Evolutionary conservation across 2,113 vertebrate species (phyloP), one percentile per base, ranked within the genome.

Genomic region (Mustela nigripes): DNA sequence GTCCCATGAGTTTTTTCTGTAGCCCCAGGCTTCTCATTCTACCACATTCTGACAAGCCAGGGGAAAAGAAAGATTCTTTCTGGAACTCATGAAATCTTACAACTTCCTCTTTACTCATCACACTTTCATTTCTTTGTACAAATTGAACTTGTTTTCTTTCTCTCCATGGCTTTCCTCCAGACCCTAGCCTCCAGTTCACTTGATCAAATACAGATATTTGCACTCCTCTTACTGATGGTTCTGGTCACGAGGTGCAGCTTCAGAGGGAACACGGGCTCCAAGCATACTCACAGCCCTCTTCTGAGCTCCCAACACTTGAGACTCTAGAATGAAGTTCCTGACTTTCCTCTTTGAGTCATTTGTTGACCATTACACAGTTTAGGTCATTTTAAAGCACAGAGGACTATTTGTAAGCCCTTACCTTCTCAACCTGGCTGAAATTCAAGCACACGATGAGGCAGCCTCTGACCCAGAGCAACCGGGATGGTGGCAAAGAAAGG

Each of bases 131-230:
- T 93, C 63, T 94, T 92, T 84, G 3, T 91, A 3, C 19, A 83
- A 83, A 82, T 58, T 65, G 16, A 90, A 81, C 22, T 93, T 60
- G 33, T 5, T 80, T 93, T 36, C 48, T 93, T 97, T 86, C 69
- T 94, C 69, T 73, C 39, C 24, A 48, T 76, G 24, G n/a, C 86
- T 80, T 58, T n/a, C 36, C 67, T 82, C 67, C 56, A 53, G 36
- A 71, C 26, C 21, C 80, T 84, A 84, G 58, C 42, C n/a, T 83
- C 8, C 82, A 74, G 53, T 22, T 90, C 79, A 50, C 22, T 84
- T 82, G 71, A 83, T 53, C 67, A 92, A 95, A 87, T 67, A 71
- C 14, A 33, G 42, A 31, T 11, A 18, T 87, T 90, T 71, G 11
- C 56, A 80, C 39, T 85, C 26, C 19, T 94, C 56, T 91, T 69